phyloP scores from a whole-genome alignment of 2,888 invertebrate genomes.

The Fragum sueziense region DNA sequence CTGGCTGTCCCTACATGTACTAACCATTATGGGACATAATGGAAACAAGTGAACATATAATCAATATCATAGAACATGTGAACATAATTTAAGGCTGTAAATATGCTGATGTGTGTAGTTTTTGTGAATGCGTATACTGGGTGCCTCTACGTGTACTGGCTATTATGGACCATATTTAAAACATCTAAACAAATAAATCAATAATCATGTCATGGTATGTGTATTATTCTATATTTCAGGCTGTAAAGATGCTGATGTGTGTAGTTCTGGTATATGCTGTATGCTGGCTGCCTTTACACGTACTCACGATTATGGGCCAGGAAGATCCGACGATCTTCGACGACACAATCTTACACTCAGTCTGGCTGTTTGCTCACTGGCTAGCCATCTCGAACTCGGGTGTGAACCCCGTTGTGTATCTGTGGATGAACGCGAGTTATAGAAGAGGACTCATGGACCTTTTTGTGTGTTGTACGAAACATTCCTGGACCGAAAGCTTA shows the following conservation, averaged over 20 bases:
- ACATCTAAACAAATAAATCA: no score
- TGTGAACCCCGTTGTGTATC: slow-evolving; percentile 97
- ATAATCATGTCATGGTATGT: no score
- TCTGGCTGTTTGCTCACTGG: slow-evolving; percentile 85
- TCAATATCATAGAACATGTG: not conserved
- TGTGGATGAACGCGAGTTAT: slow-evolving; percentile 95
- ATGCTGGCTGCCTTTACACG: slow-evolving; percentile 96
- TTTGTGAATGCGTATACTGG: slow-evolving; percentile 97
- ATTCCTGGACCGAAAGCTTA: not conserved
- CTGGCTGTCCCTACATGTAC: slow-evolving; percentile 96
- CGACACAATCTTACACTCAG: slow-evolving; percentile 56
- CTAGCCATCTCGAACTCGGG: slow-evolving; percentile 98
- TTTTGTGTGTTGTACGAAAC: not conserved
- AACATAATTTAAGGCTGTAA: slow-evolving; percentile 83
- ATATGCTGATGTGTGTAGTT: slow-evolving; percentile 94
- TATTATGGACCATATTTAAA: slow-evolving; percentile 86
- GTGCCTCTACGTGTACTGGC: slow-evolving; percentile 96
- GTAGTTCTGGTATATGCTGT: slow-evolving; percentile 96
- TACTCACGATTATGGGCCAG: slow-evolving; percentile 90
- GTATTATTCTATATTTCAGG: slow-evolving; percentile 56
- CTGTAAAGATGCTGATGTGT: slow-evolving; percentile 91
- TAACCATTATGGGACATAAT: slow-evolving; percentile 90
- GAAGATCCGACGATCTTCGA: slow-evolving; percentile 63
- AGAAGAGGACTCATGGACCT: slow-evolving; percentile 52
- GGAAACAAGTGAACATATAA: no score